phyloP scores from a whole-genome alignment of 2,888 invertebrate species.

The Holacanthella duospinosa region DNA sequence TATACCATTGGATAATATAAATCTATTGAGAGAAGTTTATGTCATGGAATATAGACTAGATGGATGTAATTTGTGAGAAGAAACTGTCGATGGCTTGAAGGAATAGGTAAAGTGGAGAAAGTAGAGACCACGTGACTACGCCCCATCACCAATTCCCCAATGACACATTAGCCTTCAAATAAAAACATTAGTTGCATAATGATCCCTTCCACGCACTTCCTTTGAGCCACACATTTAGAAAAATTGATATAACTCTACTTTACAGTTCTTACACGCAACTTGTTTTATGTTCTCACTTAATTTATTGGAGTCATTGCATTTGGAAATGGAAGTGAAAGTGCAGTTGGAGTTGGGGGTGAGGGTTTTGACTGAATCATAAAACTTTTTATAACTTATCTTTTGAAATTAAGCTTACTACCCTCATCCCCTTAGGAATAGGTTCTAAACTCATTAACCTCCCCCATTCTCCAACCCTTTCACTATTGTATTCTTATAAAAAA shows the following conservation, averaged over 20 bases:
- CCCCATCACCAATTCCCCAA: neutral
- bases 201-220: neutral
- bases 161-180: conserved; percentile 3
- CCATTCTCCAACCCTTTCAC: too few relatives aligned
- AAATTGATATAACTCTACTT: neutral
- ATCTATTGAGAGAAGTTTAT: neutral
- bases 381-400: too few relatives aligned
- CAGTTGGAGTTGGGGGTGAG: neutral
- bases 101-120: neutral
- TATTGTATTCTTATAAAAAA: too few relatives aligned
- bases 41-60: neutral
- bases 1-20: neutral
- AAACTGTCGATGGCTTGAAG: neutral
- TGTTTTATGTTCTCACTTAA: neutral
- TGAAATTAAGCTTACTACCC: too few relatives aligned
- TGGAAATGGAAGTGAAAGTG: neutral
- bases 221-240: neutral
- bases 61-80: neutral
- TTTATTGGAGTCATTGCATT: conserved; percentile 3
- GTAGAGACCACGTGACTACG: neutral
- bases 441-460: too few relatives aligned
- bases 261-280: neutral
- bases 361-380: neutral
- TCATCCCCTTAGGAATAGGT: too few relatives aligned
- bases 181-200: conserved; percentile 3